A percentile compares a stretch with the other conserved stretches of the same genome.
phyloP scores from a whole-genome alignment of 1,140 invertebrate genomes.

The Campodea augens region DNA sequence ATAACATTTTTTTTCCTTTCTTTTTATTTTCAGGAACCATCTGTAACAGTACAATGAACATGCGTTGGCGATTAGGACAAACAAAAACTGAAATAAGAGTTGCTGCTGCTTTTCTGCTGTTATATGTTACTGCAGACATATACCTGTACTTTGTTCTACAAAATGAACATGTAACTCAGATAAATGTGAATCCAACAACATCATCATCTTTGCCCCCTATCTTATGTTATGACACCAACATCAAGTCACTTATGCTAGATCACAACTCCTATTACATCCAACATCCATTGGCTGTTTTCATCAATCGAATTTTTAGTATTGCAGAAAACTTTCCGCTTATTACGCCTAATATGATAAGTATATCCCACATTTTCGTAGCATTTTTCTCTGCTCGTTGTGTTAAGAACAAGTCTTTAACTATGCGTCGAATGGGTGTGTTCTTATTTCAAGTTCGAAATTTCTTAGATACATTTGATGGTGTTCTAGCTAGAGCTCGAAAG shows the following conservation, averaged over 20 bases:
- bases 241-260: constrained; percentile 13
- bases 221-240: constrained; percentile 10
- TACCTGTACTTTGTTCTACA: background rate
- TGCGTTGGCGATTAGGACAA: no score
- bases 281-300: constrained; percentile 7
- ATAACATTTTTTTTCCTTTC: no score
- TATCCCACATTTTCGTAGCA: constrained; percentile 18
- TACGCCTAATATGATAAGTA: constrained; percentile 20
- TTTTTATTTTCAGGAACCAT: no score
- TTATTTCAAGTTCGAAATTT: constrained; percentile 19
- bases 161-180: background rate
- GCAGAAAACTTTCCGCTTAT: constrained; percentile 13
- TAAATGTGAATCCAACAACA: background rate
- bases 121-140: background rate
- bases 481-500: constrained; percentile 17
- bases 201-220: background rate
- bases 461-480: constrained; percentile 21
- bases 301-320: background rate
- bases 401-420: constrained; percentile 12
- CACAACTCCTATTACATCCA: constrained; percentile 15
- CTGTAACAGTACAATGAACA: no score
- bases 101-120: no score
- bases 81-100: no score
- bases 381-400: constrained; percentile 16
- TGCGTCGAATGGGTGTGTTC: constrained; percentile 18